These are phyloP conservation scores for Nemoura dubitans DNA, from an alignment of 2,888 invertebrate genomes.

Conservation along the genomic window DNA sequence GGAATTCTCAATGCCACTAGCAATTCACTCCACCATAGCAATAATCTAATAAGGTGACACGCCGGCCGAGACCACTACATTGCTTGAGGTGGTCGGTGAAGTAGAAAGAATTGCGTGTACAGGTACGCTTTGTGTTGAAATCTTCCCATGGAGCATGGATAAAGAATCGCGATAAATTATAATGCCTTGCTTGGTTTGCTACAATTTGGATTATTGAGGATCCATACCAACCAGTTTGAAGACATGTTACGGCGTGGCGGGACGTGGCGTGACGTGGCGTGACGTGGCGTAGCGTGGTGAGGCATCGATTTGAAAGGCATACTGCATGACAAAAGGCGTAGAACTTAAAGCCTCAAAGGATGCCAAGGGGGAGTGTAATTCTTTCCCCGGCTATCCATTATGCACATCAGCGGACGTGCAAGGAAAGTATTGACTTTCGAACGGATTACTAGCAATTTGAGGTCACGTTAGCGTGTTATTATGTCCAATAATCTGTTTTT, in stretches of 20 bases:
- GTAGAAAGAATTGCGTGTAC: not conserved
- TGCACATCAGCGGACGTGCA: conserved; percentile 14
- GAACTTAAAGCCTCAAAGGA: not conserved
- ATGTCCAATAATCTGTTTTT: not conserved
- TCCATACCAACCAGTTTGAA: not conserved
- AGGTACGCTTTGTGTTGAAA: not conserved
- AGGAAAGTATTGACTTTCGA: conserved; percentile 30
- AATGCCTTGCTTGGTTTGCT: not conserved
- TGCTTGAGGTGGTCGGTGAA: not conserved
- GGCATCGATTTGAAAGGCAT: conserved; percentile 21
- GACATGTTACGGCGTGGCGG: not conserved
- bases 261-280: no score
- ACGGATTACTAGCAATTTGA: not conserved
- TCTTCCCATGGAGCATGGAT: not conserved
- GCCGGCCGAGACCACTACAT: not conserved
- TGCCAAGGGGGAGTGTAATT: conserved; percentile 19
- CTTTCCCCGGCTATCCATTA: conserved; percentile 21
- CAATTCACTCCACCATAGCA: no score
- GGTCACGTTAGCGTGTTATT: not conserved
- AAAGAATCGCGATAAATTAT: not conserved
- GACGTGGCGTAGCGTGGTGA: not conserved
- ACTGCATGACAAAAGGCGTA: conserved; percentile 29
- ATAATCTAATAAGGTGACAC: no score
- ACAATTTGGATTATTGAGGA: conserved; percentile 34
- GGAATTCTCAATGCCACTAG: no score